Conservation (phyloP, 1,140 invertebrate genomes). For the Cyclina sinensis region DNA sequence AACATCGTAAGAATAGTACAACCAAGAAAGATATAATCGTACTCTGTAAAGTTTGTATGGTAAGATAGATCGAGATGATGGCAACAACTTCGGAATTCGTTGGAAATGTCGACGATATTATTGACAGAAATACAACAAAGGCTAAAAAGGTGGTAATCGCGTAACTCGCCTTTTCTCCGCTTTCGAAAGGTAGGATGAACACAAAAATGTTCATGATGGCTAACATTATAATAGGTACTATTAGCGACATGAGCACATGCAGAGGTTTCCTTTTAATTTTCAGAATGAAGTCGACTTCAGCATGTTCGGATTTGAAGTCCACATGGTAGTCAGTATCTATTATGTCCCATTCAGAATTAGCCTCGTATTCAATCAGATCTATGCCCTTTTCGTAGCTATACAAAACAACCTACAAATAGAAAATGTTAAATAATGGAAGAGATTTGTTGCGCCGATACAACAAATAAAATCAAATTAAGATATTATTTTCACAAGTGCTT, state of each 20-base stretch:
- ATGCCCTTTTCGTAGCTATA: not conserved
- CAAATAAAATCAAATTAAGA: too few species aligned
- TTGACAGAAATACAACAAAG: constrained; percentile 55
- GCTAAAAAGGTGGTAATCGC: constrained; percentile 49
- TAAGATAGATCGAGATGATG: constrained; percentile 32
- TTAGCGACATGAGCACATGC: constrained; percentile 17
- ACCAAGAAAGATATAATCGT: constrained; percentile 6
- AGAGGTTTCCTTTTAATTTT: constrained; percentile 12
- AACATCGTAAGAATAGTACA: not conserved
- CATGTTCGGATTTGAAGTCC: not conserved
- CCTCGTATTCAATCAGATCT: constrained; percentile 16
- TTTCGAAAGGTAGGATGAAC: constrained; percentile 24
- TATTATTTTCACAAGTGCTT: too few species aligned
- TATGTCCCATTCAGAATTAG: constrained; percentile 48
- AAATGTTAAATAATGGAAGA: too few species aligned
- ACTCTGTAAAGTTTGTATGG: constrained; percentile 9
- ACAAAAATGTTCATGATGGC: constrained; percentile 22
- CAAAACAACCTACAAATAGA: not conserved
- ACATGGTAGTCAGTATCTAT: constrained; percentile 26
- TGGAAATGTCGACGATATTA: constrained; percentile 47
- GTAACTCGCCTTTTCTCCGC: constrained; percentile 42
- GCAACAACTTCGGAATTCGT: constrained; percentile 42
- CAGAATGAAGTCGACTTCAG: not conserved
- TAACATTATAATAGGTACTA: constrained; percentile 31
- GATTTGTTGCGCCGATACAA: too few species aligned